A percentile compares a stretch with the other conserved stretches of the same genome.
These are phyloP conservation scores for Irena cyanogastra DNA, from an alignment of 2,113 vertebrate genomes.

Conservation along the genomic window DNA sequence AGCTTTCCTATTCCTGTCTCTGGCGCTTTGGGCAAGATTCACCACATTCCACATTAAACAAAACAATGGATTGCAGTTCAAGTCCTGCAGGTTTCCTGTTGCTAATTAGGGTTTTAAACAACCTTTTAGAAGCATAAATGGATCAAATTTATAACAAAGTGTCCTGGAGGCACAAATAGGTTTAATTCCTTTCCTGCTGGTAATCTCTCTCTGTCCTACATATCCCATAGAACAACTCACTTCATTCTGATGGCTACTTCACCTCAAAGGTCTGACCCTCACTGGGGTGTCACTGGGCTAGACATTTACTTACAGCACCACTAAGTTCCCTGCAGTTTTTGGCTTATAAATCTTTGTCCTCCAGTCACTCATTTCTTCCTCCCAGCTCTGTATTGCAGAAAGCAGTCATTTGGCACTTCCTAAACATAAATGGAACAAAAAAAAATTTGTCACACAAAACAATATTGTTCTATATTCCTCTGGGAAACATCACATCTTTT, in stretches of 20 bases:
- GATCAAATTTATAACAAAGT: constrained; percentile 38
- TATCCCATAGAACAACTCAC: not conserved
- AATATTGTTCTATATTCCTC: not conserved
- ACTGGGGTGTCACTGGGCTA: not conserved
- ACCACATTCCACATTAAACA: constrained; percentile 29
- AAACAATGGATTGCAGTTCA: constrained; percentile 44
- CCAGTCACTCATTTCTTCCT: not conserved
- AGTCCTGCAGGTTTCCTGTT: constrained; percentile 17
- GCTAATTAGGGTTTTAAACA: constrained; percentile 49
- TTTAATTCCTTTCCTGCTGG: constrained; percentile 9
- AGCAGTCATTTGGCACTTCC: not conserved
- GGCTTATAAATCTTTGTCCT: not conserved
- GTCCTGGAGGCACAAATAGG: not conserved
- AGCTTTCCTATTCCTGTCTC: not conserved
- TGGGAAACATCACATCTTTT: not conserved
- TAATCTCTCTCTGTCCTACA: not conserved
- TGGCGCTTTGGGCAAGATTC: not conserved
- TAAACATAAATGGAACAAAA: not conserved
- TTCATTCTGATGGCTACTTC: not conserved
- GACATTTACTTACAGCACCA: not conserved
- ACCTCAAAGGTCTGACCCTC: not conserved
- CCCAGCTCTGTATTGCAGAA: not conserved
- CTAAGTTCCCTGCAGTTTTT: not conserved
- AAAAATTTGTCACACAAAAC: not conserved
- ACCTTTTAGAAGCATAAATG: constrained; percentile 46